Conservation (phyloP, 2,888 invertebrate genomes). For the Ennomos erosarius region DNA sequence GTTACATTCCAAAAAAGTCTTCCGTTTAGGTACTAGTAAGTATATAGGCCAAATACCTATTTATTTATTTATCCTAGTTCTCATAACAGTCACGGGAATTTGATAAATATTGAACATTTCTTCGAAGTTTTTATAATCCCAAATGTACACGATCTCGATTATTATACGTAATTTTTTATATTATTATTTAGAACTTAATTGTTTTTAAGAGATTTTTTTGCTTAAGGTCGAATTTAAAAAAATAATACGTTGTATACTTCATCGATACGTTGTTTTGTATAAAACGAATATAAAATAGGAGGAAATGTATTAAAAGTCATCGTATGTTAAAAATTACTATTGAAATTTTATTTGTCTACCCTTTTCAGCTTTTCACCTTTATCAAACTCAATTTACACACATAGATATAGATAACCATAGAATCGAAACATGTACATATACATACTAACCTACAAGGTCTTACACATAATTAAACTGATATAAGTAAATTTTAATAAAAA, state of each 20-base stretch:
- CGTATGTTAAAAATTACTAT: slow-evolving; percentile 76
- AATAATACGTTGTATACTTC: slow-evolving; percentile 68
- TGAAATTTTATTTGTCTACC: slow-evolving; percentile 62
- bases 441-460: too few relatives aligned
- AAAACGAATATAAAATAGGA: slow-evolving; percentile 80
- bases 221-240: slow-evolving; percentile 67
- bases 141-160: slow-evolving; percentile 69
- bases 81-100: slow-evolving; percentile 18
- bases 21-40: slow-evolving; percentile 19
- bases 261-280: slow-evolving; percentile 78
- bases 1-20: slow-evolving; percentile 39
- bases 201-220: slow-evolving; percentile 60
- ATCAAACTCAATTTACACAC: too few relatives aligned
- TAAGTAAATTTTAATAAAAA: too few relatives aligned
- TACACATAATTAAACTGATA: too few relatives aligned
- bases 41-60: too few relatives aligned
- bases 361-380: background rate
- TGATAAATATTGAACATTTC: slow-evolving; percentile 17
- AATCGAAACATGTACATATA: too few relatives aligned
- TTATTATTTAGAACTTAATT: too few relatives aligned
- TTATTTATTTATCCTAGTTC: slow-evolving; percentile 2
- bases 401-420: too few relatives aligned
- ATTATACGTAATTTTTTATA: slow-evolving; percentile 74
- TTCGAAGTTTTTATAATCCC: slow-evolving; percentile 42
- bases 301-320: slow-evolving; percentile 83